Evolutionary conservation across 2,797 vertebrate genomes (phyloP), one percentile per base, ranked within the genome.

Genomic region (Microhierax caerulescens): DNA sequence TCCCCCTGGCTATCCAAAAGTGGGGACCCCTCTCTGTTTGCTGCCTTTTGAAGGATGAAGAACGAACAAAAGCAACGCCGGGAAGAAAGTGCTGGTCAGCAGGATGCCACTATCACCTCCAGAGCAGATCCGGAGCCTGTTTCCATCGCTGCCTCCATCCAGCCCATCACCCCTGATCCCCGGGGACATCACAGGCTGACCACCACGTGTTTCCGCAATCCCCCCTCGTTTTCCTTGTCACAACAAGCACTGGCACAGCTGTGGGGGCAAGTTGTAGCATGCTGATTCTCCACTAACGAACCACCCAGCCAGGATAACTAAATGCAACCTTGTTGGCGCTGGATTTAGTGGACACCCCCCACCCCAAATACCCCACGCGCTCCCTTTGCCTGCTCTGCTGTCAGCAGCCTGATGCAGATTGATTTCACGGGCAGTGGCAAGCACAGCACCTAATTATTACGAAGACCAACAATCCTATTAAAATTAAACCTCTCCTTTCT

Each of bases 401-500:
- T 1, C 50, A 57, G 82, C 90, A 61, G 50, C 88, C 82, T 47
- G 90, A 94, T 78, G 80, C 79, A 93, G 93, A 94, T 28, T 47
- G 95, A 96, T 91, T 91, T 37, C 24, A 13, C 11, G 6, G 77
- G 73, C 16, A 39, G 82, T 6, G 20, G 89, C 65, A 7, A 60
- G 21, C 50, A 12, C 24, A 3, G 67, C 90, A 43, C 65, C 3
- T 48, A 51, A 68, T 84, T 36, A 48, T 9, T 53, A 23, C 19
- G 3, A 18, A 78, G 43, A 5, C 25, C 23, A 5, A 50, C 24
- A 21, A 48, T 7, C 80, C 48, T 8, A 18, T 28, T 13, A 4
- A 25, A 74, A 91, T 4, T 4, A 22, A 47, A 24, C 11, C 74
- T 34, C 25, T 36, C 68, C 67, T 39, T 51, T 50, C 93, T 45